Evolutionary conservation across 2,888 invertebrate species (phyloP), one percentile per base, ranked within the genome.

Genomic region (Nymphalis polychloros): DNA sequence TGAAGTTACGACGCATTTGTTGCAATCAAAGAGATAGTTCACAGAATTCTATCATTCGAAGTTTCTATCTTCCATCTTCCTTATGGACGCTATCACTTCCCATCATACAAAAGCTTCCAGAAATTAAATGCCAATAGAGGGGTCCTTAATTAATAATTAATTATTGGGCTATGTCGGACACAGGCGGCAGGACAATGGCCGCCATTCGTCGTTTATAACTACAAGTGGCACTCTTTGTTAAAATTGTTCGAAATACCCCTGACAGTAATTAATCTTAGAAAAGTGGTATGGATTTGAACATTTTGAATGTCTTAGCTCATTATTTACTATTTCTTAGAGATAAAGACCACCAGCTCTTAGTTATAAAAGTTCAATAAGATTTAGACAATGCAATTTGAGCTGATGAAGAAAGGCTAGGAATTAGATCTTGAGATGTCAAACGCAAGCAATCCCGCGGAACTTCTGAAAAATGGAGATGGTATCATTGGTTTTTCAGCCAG

Each of bases 131-230:
- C 79, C 80, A 81, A 81, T 81, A 78, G 80, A 80, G 78, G 79
- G 76, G 78, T 72, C 78, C 80, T 81, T 83, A 81, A 84, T 84
- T 84, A 84, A 78, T 83, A 84, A 84, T 84, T 84, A 84, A 84
- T 84, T 84, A 81, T 79, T 77, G 76, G 79, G 73, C 76, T 75
- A 79, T 75, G 84, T 84, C 83, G 75, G 67, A 68, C 68, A 72
- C 84, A 84, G 84, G 71, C 67, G n/a, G 48, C 72, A 59, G 70
- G 73, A 83, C 80, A 84, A 83, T 79, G 79, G 77, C 64, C 73
- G 69, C 71, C 67, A 67, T 67, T 68, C 53, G 57, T 69, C 65
- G 60, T 76, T 72, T 70, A 65, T 76, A 74, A 76, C 78, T 78
- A 82, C 77, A 73, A 79, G 78, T 80, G 78, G 57, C 74, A 48